Percentiles rank a stretch among this genome's conserved stretches.
Conservation (phyloP, 2,797 vertebrate genomes). For the Philypnodon macrostomus region DNA sequence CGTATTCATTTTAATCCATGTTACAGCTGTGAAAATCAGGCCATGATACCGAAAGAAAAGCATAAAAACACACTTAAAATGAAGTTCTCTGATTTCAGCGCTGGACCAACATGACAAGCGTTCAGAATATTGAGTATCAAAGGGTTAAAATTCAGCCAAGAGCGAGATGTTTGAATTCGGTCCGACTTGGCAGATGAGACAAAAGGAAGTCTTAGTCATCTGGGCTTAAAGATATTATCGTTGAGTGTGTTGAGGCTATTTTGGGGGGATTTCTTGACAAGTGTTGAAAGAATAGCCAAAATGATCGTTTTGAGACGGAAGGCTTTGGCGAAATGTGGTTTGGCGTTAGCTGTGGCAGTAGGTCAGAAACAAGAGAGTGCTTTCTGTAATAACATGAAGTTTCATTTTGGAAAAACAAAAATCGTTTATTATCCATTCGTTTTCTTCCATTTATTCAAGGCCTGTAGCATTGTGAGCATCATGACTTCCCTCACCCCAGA, state of each 20-base stretch:
- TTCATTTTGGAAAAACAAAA: no score
- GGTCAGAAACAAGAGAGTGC: no score
- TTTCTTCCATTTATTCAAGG: no score
- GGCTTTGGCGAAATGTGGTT: background rate
- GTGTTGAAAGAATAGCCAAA: background rate
- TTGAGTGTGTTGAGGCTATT: background rate
- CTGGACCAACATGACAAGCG: constrained; percentile 14
- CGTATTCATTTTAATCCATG: constrained; percentile 63
- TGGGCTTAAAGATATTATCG: background rate
- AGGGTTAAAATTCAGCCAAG: constrained; percentile 11
- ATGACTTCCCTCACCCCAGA: no score
- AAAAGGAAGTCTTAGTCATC: constrained; percentile 1
- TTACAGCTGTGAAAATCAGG: constrained; percentile 60
- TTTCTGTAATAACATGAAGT: background rate
- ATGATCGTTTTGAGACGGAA: background rate
- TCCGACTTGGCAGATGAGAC: background rate
- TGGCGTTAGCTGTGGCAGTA: constrained; percentile 10
- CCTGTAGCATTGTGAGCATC: no score
- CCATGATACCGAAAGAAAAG: constrained; percentile 47
- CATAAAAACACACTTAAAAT: constrained; percentile 6
- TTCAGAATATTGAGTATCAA: constrained; percentile 11
- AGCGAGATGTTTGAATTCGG: background rate
- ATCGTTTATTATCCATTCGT: no score
- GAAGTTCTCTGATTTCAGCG: constrained; percentile 6
- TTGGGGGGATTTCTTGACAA: background rate